A percentile compares a stretch with the other conserved stretches of the same genome.
These are phyloP conservation scores for Drosophila paramelanica DNA, from an alignment of 2,888 invertebrate species.

Conservation along the genomic window DNA sequence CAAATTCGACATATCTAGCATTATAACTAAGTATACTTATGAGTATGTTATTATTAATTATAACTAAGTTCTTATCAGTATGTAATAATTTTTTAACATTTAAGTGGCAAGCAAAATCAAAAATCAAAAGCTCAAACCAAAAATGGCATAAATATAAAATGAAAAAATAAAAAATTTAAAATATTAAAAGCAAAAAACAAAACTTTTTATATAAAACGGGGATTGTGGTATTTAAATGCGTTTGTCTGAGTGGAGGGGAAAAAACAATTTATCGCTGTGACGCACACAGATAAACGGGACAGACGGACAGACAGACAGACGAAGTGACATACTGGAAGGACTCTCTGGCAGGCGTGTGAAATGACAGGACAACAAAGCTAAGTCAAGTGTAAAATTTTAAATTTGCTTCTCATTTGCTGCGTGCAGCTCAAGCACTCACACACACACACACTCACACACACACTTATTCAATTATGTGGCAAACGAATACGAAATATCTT, in stretches of 20 bases:
- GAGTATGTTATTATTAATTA: conserved; percentile 7
- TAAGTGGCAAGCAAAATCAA: conserved; percentile 74
- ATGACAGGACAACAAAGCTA: conserved; percentile 83
- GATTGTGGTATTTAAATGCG: conserved; percentile 17
- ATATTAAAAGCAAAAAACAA: conserved; percentile 46
- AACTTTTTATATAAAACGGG: background rate
- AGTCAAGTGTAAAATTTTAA: conserved; percentile 86
- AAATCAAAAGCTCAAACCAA: conserved; percentile 47
- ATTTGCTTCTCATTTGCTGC: conserved; percentile 84
- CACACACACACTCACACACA: conserved; percentile 62
- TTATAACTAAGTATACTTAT: conserved; percentile 4
- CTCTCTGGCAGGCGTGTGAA: conserved; percentile 69
- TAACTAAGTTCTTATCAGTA: conserved; percentile 3
- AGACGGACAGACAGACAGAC: conserved; percentile 5
- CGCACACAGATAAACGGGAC: conserved; percentile 52
- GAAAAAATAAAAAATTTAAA: conserved; percentile 65
- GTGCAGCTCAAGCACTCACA: conserved; percentile 53
- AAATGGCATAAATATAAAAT: conserved; percentile 52
- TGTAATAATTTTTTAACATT: conserved; percentile 51
- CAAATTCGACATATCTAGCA: conserved; percentile 51
- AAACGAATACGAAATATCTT: conserved; percentile 84
- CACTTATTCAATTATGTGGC: conserved; percentile 84
- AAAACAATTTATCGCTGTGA: conserved; percentile 65
- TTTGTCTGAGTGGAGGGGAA: conserved; percentile 20
- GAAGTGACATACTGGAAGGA: conserved; percentile 25